A percentile compares a stretch with the other conserved stretches of the same genome.
Evolutionary conservation across 35 echinoderm and acorn worm genomes (phyloP).

Genomic region (Eucidaris tribuloides): DNA sequence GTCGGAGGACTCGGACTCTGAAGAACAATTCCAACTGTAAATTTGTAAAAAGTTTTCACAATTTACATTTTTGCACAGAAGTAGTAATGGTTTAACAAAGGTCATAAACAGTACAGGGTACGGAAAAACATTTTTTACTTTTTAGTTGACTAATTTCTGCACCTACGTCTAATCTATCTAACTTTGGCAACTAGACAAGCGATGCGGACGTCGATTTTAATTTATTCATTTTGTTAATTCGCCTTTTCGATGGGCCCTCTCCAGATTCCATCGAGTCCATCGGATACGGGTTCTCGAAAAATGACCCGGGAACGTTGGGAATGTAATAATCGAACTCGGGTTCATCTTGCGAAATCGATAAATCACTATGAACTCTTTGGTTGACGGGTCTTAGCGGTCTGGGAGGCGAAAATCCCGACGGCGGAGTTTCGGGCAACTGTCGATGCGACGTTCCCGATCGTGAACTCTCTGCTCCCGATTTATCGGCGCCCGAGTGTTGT

Average conservation of each 20-base stretch:
- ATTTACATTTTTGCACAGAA: too few relatives aligned
- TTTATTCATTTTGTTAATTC: conserved; percentile 16
- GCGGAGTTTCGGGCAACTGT: conserved; percentile 67
- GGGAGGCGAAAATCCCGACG: conserved; percentile 56
- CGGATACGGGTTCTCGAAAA: conserved; percentile 64
- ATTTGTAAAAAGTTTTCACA: too few relatives aligned
- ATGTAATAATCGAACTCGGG: conserved; percentile 90
- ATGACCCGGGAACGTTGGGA: conserved; percentile 81
- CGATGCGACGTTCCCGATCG: conserved; percentile 31
- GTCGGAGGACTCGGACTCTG: too few relatives aligned
- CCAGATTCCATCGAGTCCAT: too few relatives aligned
- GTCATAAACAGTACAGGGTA: too few relatives aligned
- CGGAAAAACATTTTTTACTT: too few relatives aligned
- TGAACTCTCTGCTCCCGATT: conserved; percentile 55
- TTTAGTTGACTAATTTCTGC: too few relatives aligned
- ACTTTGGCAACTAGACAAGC: too few relatives aligned
- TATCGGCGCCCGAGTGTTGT: conserved; percentile 55
- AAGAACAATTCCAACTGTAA: too few relatives aligned
- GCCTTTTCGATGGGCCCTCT: background rate
- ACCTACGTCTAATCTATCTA: too few relatives aligned
- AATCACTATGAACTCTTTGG: conserved; percentile 54
- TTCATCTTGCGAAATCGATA: conserved; percentile 70
- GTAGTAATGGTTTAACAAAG: too few relatives aligned
- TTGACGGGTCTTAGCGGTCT: conserved; percentile 1
- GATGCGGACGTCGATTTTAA: background rate